Percentiles rank a stretch among this genome's conserved stretches.
phyloP scores from a whole-genome alignment of 2,888 invertebrate genomes.

The Papilio demoleus region DNA sequence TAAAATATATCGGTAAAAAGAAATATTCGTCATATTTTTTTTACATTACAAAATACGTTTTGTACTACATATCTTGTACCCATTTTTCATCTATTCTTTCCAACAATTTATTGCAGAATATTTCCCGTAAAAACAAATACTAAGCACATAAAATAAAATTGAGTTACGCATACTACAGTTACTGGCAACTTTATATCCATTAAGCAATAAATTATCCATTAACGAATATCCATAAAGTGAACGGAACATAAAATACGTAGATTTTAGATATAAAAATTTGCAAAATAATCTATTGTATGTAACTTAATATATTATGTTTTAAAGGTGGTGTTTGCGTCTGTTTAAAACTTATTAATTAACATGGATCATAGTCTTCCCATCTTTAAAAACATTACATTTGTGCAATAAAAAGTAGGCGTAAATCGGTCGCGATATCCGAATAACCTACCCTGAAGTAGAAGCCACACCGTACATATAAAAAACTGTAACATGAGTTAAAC shows the following conservation, averaged over 20 bases:
- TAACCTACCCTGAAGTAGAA: no score
- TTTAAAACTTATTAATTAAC: neutral
- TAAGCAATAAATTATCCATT: slow-evolving; percentile 40
- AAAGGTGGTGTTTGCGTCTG: neutral
- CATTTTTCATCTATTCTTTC: slow-evolving; percentile 12
- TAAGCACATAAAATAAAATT: slow-evolving; percentile 40
- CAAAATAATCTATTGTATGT: slow-evolving; percentile 34
- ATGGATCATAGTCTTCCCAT: no score
- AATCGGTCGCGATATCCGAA: no score
- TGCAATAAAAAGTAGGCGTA: no score
- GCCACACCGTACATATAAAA: no score
- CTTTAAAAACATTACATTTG: no score
- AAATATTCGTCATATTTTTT: neutral
- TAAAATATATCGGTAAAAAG: neutral
- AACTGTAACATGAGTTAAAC: no score
- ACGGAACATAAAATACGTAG: slow-evolving; percentile 21
- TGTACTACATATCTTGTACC: neutral
- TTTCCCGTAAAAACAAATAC: slow-evolving; percentile 25
- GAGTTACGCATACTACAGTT: slow-evolving; percentile 39
- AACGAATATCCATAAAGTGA: slow-evolving; percentile 38
- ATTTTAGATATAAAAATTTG: slow-evolving; percentile 43
- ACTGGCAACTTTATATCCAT: slow-evolving; percentile 39
- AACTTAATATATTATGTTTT: neutral
- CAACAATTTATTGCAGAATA: slow-evolving; percentile 17
- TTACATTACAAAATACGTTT: neutral